Evolutionary conservation across 1,140 invertebrate genomes (phyloP).

Genomic region (Helicoverpa zea): DNA sequence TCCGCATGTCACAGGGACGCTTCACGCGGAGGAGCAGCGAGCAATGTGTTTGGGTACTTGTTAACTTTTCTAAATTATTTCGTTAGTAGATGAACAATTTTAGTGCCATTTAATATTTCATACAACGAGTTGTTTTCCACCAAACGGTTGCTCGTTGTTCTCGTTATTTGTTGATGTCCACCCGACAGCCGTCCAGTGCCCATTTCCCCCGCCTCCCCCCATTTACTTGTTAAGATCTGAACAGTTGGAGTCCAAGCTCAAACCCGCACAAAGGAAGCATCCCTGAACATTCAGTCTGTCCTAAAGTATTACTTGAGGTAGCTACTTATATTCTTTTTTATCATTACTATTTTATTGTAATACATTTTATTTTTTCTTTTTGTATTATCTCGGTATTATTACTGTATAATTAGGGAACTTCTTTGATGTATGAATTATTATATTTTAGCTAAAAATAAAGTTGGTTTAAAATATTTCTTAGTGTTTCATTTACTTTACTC

Average conservation of each 20-base stretch:
- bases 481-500: conserved; percentile 67
- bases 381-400: conserved; percentile 76
- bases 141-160: conserved; percentile 8
- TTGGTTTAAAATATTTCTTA: conserved; percentile 81
- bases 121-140: conserved; percentile 41
- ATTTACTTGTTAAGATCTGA: conserved; percentile 68
- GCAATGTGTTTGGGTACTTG: conserved; percentile 13
- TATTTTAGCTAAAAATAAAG: conserved; percentile 87
- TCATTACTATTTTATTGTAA: conserved; percentile 61
- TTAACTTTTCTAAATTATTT: conserved; percentile 47
- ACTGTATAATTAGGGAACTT: conserved; percentile 81
- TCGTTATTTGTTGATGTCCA: conserved; percentile 56
- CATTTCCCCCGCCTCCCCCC: conserved; percentile 61
- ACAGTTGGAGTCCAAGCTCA: conserved; percentile 53
- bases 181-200: conserved; percentile 76
- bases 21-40: conserved; percentile 3
- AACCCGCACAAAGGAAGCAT: conserved; percentile 69
- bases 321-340: conserved; percentile 62
- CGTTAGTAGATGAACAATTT: conserved; percentile 47
- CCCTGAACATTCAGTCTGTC: conserved; percentile 52
- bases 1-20: background rate
- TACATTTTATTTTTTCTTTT: conserved; percentile 64
- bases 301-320: conserved; percentile 70
- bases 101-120: conserved; percentile 47
- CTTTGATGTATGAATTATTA: conserved; percentile 87